Evolutionary conservation across 2,797 vertebrate genomes (phyloP).

Genomic region (Pseudomugil gertrudae): DNA sequence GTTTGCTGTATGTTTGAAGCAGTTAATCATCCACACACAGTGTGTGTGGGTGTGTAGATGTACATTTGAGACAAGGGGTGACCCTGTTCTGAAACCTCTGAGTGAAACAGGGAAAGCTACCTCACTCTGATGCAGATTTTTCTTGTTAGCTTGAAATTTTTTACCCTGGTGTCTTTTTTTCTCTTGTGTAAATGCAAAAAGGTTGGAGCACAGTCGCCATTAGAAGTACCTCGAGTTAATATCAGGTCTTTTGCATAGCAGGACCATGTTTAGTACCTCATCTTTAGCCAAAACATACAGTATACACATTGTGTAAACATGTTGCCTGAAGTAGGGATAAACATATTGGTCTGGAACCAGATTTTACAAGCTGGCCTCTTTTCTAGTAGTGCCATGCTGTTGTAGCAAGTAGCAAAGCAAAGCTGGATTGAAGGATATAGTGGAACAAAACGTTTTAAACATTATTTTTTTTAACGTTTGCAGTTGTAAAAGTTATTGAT

Average conservation of each 20-base stretch:
- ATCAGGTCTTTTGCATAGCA: not conserved
- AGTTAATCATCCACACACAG: slow-evolving; percentile 17
- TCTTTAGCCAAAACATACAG: no score
- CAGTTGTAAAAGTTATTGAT: not conserved
- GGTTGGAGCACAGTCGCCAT: no score
- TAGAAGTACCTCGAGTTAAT: not conserved
- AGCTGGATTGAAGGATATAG: not conserved
- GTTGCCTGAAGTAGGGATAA: no score
- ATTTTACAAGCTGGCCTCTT: no score
- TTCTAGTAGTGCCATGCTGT: not conserved
- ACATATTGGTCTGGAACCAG: not conserved
- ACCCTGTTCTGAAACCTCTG: slow-evolving; percentile 42
- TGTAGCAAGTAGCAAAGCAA: no score
- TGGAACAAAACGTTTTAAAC: not conserved
- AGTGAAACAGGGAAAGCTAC: slow-evolving; percentile 24
- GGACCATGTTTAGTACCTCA: not conserved
- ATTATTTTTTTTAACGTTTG: not conserved
- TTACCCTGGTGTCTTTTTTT: not conserved
- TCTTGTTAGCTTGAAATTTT: not conserved
- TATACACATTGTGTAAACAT: no score
- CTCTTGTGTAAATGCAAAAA: not conserved
- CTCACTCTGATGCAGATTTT: slow-evolving; percentile 23
- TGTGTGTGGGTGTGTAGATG: slow-evolving; percentile 24
- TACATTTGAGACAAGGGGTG: slow-evolving; percentile 32
- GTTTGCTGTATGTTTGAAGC: slow-evolving; percentile 44